Percentiles rank a stretch among this genome's conserved stretches.
Evolutionary conservation across 1,140 invertebrate species (phyloP).

Genomic region (Drosophila novamexicana): DNA sequence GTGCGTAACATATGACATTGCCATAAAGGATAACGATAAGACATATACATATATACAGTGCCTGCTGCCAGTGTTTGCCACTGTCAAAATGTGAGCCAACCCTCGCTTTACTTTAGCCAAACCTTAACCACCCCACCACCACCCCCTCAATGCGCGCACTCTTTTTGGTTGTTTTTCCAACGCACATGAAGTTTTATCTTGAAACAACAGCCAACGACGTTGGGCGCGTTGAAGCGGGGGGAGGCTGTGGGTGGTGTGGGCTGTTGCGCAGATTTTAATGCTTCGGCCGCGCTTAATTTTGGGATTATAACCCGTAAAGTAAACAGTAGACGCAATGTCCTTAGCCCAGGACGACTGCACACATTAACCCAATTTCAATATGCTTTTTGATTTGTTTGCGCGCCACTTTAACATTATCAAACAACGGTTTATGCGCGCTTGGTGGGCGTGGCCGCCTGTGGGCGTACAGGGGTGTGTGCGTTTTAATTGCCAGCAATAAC

Average conservation of each 20-base stretch:
- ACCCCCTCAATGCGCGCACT: conserved; percentile 20
- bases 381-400: conserved; percentile 82
- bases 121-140: background rate
- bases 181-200: conserved; percentile 82
- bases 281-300: conserved; percentile 80
- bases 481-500: conserved; percentile 82
- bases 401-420: conserved; percentile 83
- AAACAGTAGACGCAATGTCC: conserved; percentile 71
- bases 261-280: conserved; percentile 73
- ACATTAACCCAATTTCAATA: conserved; percentile 84
- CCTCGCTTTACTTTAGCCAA: conserved; percentile 1
- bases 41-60: conserved; percentile 32
- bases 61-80: conserved; percentile 29
- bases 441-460: conserved; percentile 22
- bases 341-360: conserved; percentile 57
- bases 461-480: conserved; percentile 34
- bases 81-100: conserved; percentile 43
- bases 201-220: conserved; percentile 72
- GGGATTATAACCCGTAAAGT: conserved; percentile 82
- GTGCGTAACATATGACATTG: conserved; percentile 79
- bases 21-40: conserved; percentile 62
- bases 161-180: conserved; percentile 69
- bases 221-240: conserved; percentile 19
- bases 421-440: conserved; percentile 69
- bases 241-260: conserved; percentile 5